Conservation (phyloP, 2,888 invertebrate species). For the Selenia dentaria region DNA sequence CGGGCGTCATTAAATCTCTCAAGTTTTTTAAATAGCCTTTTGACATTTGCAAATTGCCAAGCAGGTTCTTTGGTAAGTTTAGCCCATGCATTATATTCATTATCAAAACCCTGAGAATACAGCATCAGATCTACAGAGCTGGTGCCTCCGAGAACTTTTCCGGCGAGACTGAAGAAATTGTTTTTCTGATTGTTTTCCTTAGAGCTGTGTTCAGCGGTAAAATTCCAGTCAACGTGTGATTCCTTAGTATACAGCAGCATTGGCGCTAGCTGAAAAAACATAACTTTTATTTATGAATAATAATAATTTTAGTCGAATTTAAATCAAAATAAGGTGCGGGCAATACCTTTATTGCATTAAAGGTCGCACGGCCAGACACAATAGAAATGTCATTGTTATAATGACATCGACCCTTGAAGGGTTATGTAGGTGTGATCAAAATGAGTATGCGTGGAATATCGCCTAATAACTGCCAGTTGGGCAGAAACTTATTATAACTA, state of each 20-base stretch:
- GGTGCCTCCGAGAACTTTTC: slow-evolving; percentile 83
- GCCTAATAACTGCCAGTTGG: too few relatives aligned
- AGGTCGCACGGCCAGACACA: too few relatives aligned
- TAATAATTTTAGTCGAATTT: not conserved
- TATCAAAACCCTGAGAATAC: slow-evolving; percentile 69
- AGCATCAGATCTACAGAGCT: slow-evolving; percentile 77
- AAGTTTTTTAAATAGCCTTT: slow-evolving; percentile 68
- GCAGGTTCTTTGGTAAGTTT: slow-evolving; percentile 61
- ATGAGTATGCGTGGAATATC: too few relatives aligned
- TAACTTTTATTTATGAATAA: too few relatives aligned
- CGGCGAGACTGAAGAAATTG: slow-evolving; percentile 37
- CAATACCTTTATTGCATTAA: too few relatives aligned
- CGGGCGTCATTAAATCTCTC: slow-evolving; percentile 53
- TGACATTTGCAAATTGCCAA: slow-evolving; percentile 76
- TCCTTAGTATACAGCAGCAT: not conserved
- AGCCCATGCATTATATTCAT: slow-evolving; percentile 71
- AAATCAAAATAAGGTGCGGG: too few relatives aligned
- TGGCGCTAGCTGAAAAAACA: not conserved
- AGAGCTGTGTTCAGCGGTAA: slow-evolving; percentile 37
- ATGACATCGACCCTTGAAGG: too few relatives aligned
- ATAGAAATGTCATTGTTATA: too few relatives aligned
- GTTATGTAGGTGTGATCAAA: too few relatives aligned
- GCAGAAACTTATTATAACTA: too few relatives aligned
- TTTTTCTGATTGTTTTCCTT: slow-evolving; percentile 39
- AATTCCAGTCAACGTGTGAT: slow-evolving; percentile 8